Evolutionary conservation across 2,797 vertebrate species (phyloP), one percentile per base, ranked within the genome.

Genomic region (Malurus leucopterus): DNA sequence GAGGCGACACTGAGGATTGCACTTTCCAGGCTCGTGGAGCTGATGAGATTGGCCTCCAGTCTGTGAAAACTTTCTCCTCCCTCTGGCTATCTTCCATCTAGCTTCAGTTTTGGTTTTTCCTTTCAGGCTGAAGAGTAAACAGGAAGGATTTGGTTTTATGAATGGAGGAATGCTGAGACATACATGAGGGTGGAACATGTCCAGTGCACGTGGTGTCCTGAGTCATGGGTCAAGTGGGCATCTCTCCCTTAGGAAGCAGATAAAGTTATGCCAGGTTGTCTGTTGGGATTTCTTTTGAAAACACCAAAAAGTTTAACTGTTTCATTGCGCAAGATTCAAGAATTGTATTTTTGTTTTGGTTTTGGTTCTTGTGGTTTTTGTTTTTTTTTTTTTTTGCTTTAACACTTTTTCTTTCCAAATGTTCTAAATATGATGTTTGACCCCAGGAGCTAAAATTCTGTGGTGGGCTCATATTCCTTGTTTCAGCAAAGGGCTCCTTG

Each of bases 1-100:
- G 98, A 98, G 99, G 92, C 98, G 99, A 74, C 99, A 99, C 89
- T 99, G 98, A 99, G 93, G 85, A 73, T 88, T 55, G 79, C 69
- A 72, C 80, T 89, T 92, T 68, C 82, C 75, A 15, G 89, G 93
- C 93, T 95, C 34, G 3, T 24, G 57, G 79, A 95, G 95, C 89
- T 92, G 87, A 82, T 61, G 92, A 93, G 84, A 95, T 91, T 49
- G 87, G 93, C 84, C 87, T 76, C 93, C 90, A 91, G 91, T 90
- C 90, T 89, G 95, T 94, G 95, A 94, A 96, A 95, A 96, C 87
- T 95, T 50, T 83, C 83, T 95, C 90, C 82, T 94, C 78, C 89
- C 88, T 90, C 76, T 79, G 84, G 92, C 92, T 93, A 54, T 91
- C 84, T 95, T 85, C 93, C 92, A 95, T 95, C 92, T 93, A 76